A percentile compares a stretch with the other conserved stretches of the same genome.
Evolutionary conservation across 1,140 invertebrate species (phyloP).

Genomic region (Carposina sasakii): DNA sequence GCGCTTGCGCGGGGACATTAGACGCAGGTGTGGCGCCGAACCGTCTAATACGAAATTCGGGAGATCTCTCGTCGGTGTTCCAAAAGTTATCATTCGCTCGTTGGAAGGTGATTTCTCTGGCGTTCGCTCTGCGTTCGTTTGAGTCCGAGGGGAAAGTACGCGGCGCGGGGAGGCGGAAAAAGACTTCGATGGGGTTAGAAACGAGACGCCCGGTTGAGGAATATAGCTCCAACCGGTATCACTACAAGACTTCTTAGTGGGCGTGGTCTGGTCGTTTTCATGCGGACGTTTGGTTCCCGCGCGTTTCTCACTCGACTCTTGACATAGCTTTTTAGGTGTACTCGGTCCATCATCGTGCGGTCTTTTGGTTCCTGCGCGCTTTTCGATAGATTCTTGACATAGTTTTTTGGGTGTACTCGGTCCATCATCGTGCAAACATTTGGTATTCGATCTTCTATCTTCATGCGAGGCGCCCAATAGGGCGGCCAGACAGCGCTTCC

Average conservation of each 20-base stretch:
- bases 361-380: neutral
- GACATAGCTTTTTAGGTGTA: too few species aligned
- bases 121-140: neutral
- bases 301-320: too few species aligned
- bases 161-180: neutral
- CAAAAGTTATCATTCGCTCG: slow-evolving; percentile 48
- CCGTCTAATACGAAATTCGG: slow-evolving; percentile 85
- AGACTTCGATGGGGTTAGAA: neutral
- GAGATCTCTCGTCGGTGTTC: slow-evolving; percentile 81
- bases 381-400: neutral
- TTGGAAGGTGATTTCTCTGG: slow-evolving; percentile 40
- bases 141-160: neutral
- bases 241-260: neutral
- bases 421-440: too few species aligned
- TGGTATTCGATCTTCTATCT: too few species aligned
- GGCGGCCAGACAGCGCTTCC: slow-evolving; percentile 48
- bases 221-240: too few species aligned
- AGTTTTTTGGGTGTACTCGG: too few species aligned
- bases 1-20: slow-evolving; percentile 79
- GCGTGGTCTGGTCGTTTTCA: neutral
- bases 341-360: neutral
- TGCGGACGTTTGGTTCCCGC: neutral
- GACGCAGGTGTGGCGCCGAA: slow-evolving; percentile 80
- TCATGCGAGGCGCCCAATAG: slow-evolving; percentile 41
- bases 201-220: too few species aligned